These are phyloP conservation scores for Acronicta leporina DNA, from an alignment of 2,888 invertebrate genomes.

Conservation along the genomic window DNA sequence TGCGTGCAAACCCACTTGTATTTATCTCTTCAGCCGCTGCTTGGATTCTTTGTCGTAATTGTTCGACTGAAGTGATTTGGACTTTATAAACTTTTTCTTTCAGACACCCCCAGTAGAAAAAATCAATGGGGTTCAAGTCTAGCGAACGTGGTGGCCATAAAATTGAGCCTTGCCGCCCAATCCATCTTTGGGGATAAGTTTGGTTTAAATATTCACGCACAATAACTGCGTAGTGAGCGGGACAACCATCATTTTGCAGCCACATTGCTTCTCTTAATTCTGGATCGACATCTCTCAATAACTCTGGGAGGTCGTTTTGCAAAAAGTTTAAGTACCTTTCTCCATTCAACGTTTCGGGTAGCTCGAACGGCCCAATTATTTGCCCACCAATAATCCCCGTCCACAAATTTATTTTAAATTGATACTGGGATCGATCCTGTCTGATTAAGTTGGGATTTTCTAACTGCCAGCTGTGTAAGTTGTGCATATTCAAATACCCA, in stretches of 20 bases:
- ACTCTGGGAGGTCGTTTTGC: slow-evolving; percentile 6
- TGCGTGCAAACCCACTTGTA: slow-evolving; percentile 2
- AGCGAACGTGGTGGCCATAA: not conserved
- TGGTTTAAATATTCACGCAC: not conserved
- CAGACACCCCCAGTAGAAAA: too few relatives aligned
- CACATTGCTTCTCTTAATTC: slow-evolving; percentile 20
- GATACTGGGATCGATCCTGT: too few relatives aligned
- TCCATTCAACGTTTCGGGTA: slow-evolving; percentile 1
- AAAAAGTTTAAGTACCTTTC: slow-evolving; percentile 3
- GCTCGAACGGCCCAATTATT: not conserved
- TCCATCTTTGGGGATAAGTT: not conserved
- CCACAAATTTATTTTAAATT: too few relatives aligned
- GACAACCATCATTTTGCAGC: slow-evolving; percentile 23
- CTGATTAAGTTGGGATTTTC: too few relatives aligned
- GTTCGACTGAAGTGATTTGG: slow-evolving; percentile 2
- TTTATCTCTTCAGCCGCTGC: slow-evolving; percentile 2
- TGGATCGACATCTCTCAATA: slow-evolving; percentile 4
- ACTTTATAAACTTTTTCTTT: too few relatives aligned
- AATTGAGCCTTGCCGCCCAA: not conserved
- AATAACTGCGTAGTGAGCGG: slow-evolving; percentile 20
- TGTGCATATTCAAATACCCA: not conserved
- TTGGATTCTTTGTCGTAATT: slow-evolving; percentile 6
- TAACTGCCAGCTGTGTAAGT: not conserved
- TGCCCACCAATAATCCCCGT: too few relatives aligned
- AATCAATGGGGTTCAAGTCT: slow-evolving; percentile 1